Evolutionary conservation across 2,113 vertebrate species (phyloP).

Genomic region (Budorcas taxicolor): DNA sequence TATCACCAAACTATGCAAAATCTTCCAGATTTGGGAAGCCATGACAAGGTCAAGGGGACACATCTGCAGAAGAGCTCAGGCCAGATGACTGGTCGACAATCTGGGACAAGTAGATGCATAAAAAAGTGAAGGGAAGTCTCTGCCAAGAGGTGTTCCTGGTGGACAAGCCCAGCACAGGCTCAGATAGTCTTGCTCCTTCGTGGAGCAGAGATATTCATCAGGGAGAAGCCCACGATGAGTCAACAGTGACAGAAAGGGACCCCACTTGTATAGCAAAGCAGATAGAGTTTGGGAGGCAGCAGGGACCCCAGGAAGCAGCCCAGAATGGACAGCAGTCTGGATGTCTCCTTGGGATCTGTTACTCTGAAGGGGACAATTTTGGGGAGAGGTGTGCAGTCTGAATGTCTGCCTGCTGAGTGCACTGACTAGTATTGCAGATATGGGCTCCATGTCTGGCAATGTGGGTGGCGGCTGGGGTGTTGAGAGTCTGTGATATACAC

Average conservation of each 20-base stretch:
- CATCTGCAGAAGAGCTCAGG: not conserved
- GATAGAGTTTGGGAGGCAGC: not conserved
- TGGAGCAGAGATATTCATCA: not conserved
- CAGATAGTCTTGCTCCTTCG: not conserved
- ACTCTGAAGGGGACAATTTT: not conserved
- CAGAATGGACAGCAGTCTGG: not conserved
- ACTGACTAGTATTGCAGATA: not conserved
- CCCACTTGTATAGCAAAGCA: not conserved
- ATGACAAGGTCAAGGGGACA: not conserved
- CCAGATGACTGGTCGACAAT: not conserved
- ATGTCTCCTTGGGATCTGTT: not conserved
- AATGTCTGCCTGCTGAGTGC: not conserved
- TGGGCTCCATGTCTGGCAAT: not conserved
- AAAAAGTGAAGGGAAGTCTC: not conserved
- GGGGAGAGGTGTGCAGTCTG: accelerated
- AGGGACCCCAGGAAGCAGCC: no score
- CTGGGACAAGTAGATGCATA: not conserved
- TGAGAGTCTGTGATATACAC: not conserved
- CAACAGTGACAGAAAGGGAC: not conserved
- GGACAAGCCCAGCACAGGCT: not conserved
- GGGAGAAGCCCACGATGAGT: no score
- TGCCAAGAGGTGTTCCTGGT: not conserved
- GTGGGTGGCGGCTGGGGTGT: not conserved
- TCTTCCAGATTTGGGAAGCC: not conserved
- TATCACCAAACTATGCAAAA: not conserved